Conservation (phyloP, 2,888 invertebrate genomes). For the Busseola fusca region DNA sequence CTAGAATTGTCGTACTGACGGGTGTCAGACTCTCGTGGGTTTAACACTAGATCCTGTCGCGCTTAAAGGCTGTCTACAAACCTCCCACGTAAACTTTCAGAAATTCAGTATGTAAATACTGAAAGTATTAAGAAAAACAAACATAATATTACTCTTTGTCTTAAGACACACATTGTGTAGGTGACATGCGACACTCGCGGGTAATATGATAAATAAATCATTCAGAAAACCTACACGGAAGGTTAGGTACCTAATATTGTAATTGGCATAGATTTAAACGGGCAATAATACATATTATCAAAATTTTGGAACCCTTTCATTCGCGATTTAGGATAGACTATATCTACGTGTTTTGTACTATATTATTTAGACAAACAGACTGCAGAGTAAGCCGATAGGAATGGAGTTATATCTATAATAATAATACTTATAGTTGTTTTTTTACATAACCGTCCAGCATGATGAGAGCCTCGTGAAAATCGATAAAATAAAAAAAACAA, state of each 20-base stretch:
- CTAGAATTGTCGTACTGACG: not conserved
- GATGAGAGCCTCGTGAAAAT: too few species aligned
- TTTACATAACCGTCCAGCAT: too few species aligned
- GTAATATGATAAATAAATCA: slow-evolving; percentile 30
- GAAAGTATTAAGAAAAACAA: slow-evolving; percentile 4
- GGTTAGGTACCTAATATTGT: not conserved
- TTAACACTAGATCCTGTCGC: not conserved
- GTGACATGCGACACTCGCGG: slow-evolving; percentile 23
- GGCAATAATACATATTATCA: not conserved
- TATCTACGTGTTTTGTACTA: not conserved
- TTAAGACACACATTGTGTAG: not conserved
- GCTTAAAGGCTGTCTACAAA: too few species aligned
- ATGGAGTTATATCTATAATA: too few species aligned
- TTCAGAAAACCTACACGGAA: slow-evolving; percentile 3
- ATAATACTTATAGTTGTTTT: too few species aligned
- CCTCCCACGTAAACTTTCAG: not conserved
- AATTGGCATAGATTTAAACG: slow-evolving; percentile 14
- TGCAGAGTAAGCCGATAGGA: too few species aligned
- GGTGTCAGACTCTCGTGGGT: not conserved
- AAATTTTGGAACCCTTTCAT: not conserved
- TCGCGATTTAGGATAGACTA: not conserved
- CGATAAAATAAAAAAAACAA: too few species aligned
- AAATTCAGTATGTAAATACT: not conserved
- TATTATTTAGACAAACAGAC: too few species aligned
- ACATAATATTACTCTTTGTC: not conserved